phyloP scores from a whole-genome alignment of 2,888 invertebrate genomes.

The Drosophila testacea region DNA sequence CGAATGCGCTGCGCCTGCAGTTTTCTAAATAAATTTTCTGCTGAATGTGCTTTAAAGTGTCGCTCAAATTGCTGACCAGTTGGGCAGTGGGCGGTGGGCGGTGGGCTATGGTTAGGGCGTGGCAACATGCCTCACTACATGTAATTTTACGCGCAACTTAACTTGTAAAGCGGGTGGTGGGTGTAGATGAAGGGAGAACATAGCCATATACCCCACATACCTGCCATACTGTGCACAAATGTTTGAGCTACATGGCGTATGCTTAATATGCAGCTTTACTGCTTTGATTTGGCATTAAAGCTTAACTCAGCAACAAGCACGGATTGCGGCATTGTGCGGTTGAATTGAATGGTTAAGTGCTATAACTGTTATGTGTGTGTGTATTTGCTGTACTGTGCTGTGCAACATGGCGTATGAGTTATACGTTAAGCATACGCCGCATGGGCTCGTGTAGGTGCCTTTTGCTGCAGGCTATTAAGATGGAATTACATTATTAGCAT shows the following conservation, averaged over 20 bases:
- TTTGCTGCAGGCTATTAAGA: conserved; percentile 38
- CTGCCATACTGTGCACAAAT: conserved; percentile 47
- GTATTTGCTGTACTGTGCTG: background rate
- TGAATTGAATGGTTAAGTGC: conserved; percentile 38
- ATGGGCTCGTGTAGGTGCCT: background rate
- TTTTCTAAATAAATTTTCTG: conserved; percentile 78
- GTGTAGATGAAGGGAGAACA: background rate
- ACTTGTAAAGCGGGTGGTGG: conserved; percentile 63
- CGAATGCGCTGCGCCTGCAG: conserved; percentile 74
- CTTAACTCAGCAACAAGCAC: conserved; percentile 59
- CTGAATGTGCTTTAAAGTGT: conserved; percentile 78
- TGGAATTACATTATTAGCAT: conserved; percentile 39
- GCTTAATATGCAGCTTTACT: conserved; percentile 60
- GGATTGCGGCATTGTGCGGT: conserved; percentile 33
- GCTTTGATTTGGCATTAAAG: conserved; percentile 75
- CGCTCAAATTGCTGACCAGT: conserved; percentile 75
- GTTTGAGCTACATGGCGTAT: conserved; percentile 75
- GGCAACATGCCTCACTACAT: conserved; percentile 78
- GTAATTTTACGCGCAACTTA: conserved; percentile 84
- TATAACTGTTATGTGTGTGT: conserved; percentile 5
- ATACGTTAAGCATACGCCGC: conserved; percentile 61
- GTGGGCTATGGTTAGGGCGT: conserved; percentile 42
- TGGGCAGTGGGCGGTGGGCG: conserved; percentile 16
- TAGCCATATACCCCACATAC: background rate
- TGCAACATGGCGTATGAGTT: conserved; percentile 50